Percentiles rank a stretch among this genome's conserved stretches.
Conservation (phyloP, 2,113 vertebrate species). For the Oxygymnocypris stewartii region DNA sequence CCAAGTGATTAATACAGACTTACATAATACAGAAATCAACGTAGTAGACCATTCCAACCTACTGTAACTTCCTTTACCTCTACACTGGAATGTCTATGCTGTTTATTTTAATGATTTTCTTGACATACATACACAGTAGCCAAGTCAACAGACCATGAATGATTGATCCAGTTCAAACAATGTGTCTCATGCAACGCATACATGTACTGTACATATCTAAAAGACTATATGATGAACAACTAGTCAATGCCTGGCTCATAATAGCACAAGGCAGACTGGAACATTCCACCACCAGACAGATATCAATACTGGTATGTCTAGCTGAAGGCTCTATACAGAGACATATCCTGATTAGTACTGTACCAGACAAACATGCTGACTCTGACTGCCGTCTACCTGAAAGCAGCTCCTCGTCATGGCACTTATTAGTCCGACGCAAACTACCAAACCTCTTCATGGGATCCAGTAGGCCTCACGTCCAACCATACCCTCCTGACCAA, state of each 20-base stretch:
- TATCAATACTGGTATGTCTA: conserved; percentile 42
- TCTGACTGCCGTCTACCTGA: conserved; percentile 82
- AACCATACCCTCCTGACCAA: conserved; percentile 53
- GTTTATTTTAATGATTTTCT: conserved; percentile 53
- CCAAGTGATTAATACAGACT: conserved; percentile 24
- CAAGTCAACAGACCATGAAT: conserved; percentile 45
- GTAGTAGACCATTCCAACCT: conserved; percentile 19
- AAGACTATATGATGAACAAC: not conserved
- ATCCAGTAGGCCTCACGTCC: conserved; percentile 59
- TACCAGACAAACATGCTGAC: conserved; percentile 74
- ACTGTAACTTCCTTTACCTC: conserved; percentile 29
- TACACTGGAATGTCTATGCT: not conserved
- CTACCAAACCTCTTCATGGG: conserved; percentile 96
- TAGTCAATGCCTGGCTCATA: not conserved
- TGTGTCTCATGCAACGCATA: conserved; percentile 4
- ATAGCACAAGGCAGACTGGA: not conserved
- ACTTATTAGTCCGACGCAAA: conserved; percentile 88
- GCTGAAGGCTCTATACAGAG: not conserved
- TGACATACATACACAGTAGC: conserved; percentile 48
- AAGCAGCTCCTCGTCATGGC: conserved; percentile 73
- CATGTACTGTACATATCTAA: not conserved
- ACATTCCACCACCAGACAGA: conserved; percentile 2
- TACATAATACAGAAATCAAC: conserved; percentile 30
- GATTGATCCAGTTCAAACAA: conserved; percentile 49
- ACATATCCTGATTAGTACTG: conserved; percentile 26